Conservation (phyloP, 2,113 vertebrate species). For the Buteo buteo region DNA sequence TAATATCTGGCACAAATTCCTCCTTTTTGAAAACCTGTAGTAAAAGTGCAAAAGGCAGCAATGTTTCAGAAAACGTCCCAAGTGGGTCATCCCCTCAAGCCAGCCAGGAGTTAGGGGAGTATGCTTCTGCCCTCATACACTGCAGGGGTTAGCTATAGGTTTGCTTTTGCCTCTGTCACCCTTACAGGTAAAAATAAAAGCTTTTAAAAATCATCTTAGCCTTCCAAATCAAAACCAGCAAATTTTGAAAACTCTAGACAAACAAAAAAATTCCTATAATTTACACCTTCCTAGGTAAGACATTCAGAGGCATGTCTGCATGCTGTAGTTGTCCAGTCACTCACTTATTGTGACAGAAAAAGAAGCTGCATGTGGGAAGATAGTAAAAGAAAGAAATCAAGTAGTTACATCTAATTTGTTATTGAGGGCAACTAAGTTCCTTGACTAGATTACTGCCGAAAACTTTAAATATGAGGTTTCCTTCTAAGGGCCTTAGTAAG, state of each 20-base stretch:
- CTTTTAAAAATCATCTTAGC: background rate
- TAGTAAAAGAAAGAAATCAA: background rate
- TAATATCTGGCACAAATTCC: background rate
- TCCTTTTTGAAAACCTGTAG: background rate
- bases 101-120: background rate
- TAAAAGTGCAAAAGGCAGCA: background rate
- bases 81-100: background rate
- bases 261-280: fast-evolving
- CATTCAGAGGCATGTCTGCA: background rate
- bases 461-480: background rate
- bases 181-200: background rate
- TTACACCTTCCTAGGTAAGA: background rate
- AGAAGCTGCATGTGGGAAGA: background rate
- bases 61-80: background rate
- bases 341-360: background rate
- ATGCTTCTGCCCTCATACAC: background rate
- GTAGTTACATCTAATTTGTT: background rate
- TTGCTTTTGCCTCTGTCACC: background rate
- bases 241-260: background rate
- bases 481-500: background rate
- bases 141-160: background rate
- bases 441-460: background rate
- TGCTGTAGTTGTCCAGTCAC: background rate
- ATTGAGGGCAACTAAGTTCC: background rate
- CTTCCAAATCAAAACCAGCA: background rate